Evolutionary conservation across 1,140 invertebrate genomes (phyloP).

Genomic region (Cyrtorhinus lividipennis): DNA sequence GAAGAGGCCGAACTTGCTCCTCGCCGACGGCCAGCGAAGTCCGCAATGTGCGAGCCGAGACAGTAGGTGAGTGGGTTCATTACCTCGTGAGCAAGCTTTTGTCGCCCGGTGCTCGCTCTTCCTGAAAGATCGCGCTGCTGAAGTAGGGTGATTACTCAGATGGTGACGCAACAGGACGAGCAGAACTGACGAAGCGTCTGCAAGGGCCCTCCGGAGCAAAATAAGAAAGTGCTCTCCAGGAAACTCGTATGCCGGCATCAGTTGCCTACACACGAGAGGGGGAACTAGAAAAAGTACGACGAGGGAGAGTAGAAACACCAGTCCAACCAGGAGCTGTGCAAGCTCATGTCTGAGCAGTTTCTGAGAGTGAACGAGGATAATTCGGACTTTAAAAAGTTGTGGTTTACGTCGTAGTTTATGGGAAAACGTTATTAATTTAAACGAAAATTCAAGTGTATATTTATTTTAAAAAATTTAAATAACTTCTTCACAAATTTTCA

Average conservation of each 20-base stretch:
- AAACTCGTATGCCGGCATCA: background rate
- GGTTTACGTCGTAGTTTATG: background rate
- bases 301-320: background rate
- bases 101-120: background rate
- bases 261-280: too few relatives aligned
- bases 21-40: too few relatives aligned
- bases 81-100: background rate
- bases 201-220: too few relatives aligned
- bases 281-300: background rate
- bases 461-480: too few relatives aligned
- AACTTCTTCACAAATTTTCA: too few relatives aligned
- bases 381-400: too few relatives aligned
- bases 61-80: background rate
- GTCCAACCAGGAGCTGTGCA: background rate
- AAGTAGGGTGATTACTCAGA: background rate
- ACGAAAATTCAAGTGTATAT: too few relatives aligned
- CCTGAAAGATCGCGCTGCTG: background rate
- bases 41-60: too few relatives aligned
- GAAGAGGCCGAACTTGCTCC: too few relatives aligned
- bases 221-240: background rate
- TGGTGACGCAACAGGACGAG: background rate
- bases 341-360: background rate
- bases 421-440: too few relatives aligned
- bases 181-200: background rate
- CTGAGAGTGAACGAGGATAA: too few relatives aligned